These are phyloP conservation scores for Coptodon rendalli DNA, from an alignment of 2,113 vertebrate genomes.

Conservation along the genomic window DNA sequence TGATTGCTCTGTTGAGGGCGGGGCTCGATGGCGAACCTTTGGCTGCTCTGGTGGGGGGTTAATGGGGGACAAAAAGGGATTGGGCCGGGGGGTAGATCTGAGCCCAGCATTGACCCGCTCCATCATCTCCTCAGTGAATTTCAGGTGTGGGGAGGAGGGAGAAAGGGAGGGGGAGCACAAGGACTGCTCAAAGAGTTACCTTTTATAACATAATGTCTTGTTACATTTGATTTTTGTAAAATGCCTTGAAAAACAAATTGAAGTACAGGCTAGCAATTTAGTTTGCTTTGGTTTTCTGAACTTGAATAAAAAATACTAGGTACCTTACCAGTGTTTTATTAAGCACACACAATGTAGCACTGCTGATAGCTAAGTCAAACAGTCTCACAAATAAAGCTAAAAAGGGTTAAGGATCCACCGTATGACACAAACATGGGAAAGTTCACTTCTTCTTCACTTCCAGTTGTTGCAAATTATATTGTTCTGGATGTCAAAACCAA, in stretches of 20 bases:
- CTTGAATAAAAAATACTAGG: not conserved
- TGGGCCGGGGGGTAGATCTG: too few species aligned
- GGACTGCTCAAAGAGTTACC: not conserved
- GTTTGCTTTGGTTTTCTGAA: not conserved
- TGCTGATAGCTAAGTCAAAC: not conserved
- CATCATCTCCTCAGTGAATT: too few species aligned
- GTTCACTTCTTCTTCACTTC: not conserved
- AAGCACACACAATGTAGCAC: not conserved
- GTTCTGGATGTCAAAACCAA: not conserved
- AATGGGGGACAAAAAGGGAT: too few species aligned
- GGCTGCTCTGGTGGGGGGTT: too few species aligned
- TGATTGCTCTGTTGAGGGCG: too few species aligned
- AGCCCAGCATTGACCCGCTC: too few species aligned
- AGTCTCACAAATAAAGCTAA: not conserved
- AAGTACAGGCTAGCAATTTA: not conserved
- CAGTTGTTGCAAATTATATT: not conserved
- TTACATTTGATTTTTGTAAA: not conserved
- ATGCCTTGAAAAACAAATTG: not conserved
- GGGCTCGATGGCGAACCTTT: too few species aligned
- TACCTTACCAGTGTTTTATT: not conserved
- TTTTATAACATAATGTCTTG: not conserved
- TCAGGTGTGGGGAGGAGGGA: too few species aligned
- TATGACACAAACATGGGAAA: not conserved
- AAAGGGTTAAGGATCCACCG: not conserved
- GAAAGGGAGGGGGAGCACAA: too few species aligned